These are phyloP conservation scores for Saguinus oedipus DNA, from an alignment of 2,797 vertebrate species.

Conservation along the genomic window DNA sequence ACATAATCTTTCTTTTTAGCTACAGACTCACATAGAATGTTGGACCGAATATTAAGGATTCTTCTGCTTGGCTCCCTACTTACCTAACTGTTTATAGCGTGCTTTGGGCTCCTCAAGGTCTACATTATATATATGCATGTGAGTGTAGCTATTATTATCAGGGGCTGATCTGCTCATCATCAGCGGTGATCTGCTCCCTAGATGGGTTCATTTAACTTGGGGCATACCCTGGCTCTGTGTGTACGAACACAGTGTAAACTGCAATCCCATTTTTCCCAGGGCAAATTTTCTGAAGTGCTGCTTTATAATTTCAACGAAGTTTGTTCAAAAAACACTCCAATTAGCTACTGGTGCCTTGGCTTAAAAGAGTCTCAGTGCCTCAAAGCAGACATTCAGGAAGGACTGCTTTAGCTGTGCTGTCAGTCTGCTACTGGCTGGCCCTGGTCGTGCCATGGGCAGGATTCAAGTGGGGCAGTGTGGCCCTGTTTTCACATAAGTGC, in stretches of 20 bases:
- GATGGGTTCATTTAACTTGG: not conserved
- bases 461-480: not conserved
- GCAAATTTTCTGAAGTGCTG: not conserved
- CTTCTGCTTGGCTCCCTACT: not conserved
- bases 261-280: not conserved
- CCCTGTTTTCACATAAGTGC: not conserved
- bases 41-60: not conserved
- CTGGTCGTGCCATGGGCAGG: not conserved
- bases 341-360: slow-evolving; percentile 20
- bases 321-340: slow-evolving; percentile 42
- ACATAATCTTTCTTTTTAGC: not conserved
- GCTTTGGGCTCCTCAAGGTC: not conserved
- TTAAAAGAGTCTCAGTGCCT: slow-evolving; percentile 30
- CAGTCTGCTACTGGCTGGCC: not conserved
- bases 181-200: not conserved
- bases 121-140: not conserved
- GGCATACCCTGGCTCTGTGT: not conserved
- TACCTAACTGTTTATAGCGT: not conserved
- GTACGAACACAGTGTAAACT: not conserved
- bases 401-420: not conserved
- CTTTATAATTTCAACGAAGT: slow-evolving; percentile 28
- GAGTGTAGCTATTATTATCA: not conserved
- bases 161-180: not conserved
- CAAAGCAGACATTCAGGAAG: slow-evolving; percentile 45
- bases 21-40: not conserved